phyloP scores from a whole-genome alignment of 2,113 vertebrate genomes.

The Candoia aspera region DNA sequence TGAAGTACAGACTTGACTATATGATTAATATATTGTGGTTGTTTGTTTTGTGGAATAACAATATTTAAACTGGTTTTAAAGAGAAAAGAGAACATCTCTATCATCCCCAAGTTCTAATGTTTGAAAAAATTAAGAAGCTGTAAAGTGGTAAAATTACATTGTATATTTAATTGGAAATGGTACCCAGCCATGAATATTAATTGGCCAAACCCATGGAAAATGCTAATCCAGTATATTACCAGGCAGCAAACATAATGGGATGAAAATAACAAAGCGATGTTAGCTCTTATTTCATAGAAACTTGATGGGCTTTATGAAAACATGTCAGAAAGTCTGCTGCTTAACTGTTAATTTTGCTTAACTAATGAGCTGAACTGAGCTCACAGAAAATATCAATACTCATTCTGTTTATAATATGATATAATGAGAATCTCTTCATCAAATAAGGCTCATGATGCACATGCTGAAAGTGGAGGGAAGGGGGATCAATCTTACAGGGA shows the following conservation, averaged over 20 bases:
- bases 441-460: background rate
- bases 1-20: background rate
- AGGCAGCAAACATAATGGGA: fast-evolving
- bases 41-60: background rate
- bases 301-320: conserved; percentile 13
- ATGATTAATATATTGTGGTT: background rate
- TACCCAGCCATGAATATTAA: conserved; percentile 22
- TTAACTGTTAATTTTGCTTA: conserved; percentile 21
- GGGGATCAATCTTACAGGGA: background rate
- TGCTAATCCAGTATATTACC: background rate
- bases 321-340: conserved; percentile 26
- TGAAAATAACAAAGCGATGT: conserved; percentile 23
- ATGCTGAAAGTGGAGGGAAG: background rate
- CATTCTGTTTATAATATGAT: background rate
- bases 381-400: background rate
- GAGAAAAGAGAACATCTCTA: background rate
- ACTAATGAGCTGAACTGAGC: conserved; percentile 9
- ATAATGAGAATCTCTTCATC: background rate
- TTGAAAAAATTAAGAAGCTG: conserved; percentile 12
- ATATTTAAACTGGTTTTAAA: conserved; percentile 3
- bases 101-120: background rate
- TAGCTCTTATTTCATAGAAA: background rate
- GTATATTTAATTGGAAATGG: conserved; percentile 21
- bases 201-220: conserved; percentile 14
- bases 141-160: conserved; percentile 14